Conservation (phyloP, 2,113 vertebrate species). For the Microtus montanus region DNA sequence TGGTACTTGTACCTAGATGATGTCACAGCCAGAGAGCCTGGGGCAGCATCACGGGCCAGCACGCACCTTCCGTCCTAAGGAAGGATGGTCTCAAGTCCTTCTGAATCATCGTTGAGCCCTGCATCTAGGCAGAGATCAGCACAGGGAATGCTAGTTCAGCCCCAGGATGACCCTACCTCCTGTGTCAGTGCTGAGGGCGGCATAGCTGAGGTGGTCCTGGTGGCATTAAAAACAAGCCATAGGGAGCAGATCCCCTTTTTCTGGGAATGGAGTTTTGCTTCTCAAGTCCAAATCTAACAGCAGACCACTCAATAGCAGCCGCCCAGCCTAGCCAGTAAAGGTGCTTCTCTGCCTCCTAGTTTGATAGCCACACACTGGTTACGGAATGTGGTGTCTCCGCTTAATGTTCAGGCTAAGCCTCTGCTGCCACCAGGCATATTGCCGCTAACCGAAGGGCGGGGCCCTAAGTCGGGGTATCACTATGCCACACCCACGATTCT, state of each 20-base stretch:
- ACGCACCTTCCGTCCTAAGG: fast-evolving
- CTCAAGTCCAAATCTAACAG: background rate
- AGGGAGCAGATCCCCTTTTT: background rate
- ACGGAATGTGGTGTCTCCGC: background rate
- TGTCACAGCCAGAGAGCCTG: background rate
- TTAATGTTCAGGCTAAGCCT: background rate
- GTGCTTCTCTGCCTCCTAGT: background rate
- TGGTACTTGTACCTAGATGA: background rate
- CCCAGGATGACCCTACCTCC: background rate
- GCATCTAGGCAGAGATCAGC: background rate
- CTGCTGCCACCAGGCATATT: background rate
- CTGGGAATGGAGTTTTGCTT: background rate
- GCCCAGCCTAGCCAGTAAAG: background rate
- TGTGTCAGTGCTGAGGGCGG: background rate
- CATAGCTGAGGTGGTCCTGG: background rate
- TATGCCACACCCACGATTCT: fast-evolving
- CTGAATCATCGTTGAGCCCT: background rate
- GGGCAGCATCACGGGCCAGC: background rate
- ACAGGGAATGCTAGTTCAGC: background rate
- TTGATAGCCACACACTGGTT: background rate
- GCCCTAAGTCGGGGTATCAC: background rate
- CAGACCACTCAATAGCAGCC: background rate
- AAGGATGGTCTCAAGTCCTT: background rate
- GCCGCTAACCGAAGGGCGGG: too few relatives aligned
- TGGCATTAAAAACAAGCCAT: background rate